These are phyloP conservation scores for Phoxinus phoxinus DNA, from an alignment of 2,113 vertebrate genomes.

Conservation along the genomic window DNA sequence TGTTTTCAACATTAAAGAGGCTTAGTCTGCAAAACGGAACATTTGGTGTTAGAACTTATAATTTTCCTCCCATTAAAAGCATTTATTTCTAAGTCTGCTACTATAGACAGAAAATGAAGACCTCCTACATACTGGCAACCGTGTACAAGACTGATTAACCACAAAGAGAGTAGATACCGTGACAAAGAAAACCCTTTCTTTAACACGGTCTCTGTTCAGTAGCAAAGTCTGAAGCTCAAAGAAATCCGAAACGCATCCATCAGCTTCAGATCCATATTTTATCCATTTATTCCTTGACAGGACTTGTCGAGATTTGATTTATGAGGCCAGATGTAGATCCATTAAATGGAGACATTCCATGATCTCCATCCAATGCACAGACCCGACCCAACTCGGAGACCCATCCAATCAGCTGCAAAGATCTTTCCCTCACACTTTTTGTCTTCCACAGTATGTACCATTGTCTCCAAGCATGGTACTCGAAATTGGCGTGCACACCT, in stretches of 20 bases:
- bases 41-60: neutral
- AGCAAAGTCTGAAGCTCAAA: constrained; percentile 47
- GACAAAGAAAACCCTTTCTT: neutral
- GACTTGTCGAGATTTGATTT: constrained; percentile 56
- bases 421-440: constrained; percentile 26
- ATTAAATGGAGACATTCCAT: constrained; percentile 53
- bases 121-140: constrained; percentile 25
- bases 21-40: neutral
- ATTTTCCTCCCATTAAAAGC: constrained; percentile 6
- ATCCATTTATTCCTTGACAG: constrained; percentile 45
- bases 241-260: constrained; percentile 57
- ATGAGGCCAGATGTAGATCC: constrained; percentile 50
- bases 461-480: constrained; percentile 66
- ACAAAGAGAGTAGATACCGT: neutral
- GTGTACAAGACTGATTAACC: neutral
- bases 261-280: constrained; percentile 46
- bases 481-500: constrained; percentile 60
- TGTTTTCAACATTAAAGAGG: constrained; percentile 32
- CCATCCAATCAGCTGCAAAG: constrained; percentile 14
- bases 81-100: neutral
- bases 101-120: constrained; percentile 10
- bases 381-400: constrained; percentile 14
- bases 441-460: constrained; percentile 43
- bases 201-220: constrained; percentile 13
- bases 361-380: constrained; percentile 34